Conservation (phyloP, 2,797 vertebrate species). For the Anabacerthia variegaticeps region DNA sequence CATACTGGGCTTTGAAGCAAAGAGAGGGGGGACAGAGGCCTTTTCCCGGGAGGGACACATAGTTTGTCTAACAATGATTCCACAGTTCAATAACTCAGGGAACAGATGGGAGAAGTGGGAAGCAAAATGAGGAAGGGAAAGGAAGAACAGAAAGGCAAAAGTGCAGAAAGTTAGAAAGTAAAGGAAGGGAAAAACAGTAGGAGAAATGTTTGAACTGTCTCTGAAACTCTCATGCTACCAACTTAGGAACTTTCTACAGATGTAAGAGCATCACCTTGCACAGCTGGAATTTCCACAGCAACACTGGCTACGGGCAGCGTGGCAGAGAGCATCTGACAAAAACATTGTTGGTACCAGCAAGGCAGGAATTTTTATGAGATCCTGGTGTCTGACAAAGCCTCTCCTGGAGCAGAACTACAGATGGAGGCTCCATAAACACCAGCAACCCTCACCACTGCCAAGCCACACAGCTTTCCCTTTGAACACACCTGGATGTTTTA, state of each 20-base stretch:
- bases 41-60: not conserved
- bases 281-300: slow-evolving; percentile 10
- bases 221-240: not conserved
- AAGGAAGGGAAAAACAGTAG: not conserved
- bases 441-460: not conserved
- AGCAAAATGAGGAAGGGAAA: not conserved
- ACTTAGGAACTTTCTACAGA: not conserved
- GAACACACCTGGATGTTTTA: not conserved
- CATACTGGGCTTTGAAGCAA: not conserved
- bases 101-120: not conserved
- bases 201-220: not conserved
- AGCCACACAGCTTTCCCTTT: not conserved
- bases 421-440: not conserved
- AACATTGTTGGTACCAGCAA: not conserved
- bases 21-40: not conserved
- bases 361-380: not conserved
- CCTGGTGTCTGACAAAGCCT: not conserved
- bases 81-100: not conserved
- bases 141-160: not conserved
- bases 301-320: not conserved
- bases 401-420: not conserved
- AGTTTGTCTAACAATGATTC: not conserved
- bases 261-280: not conserved
- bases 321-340: not conserved
- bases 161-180: not conserved